phyloP scores from a whole-genome alignment of 1,140 invertebrate species.

The Plodia interpunctella region DNA sequence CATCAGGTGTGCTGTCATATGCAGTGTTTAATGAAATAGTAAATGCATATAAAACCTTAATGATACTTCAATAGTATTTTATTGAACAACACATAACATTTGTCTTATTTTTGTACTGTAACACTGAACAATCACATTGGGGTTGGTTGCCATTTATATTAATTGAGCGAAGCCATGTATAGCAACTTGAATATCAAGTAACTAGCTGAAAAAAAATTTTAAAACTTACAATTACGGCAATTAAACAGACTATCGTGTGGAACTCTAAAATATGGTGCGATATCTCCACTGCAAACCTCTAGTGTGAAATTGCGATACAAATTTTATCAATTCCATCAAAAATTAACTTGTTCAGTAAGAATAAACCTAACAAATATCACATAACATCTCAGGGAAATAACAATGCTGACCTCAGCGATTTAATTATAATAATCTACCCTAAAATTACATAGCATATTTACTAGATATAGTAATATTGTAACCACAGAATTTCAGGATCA shows the following conservation, averaged over 20 bases:
- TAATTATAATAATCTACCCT: neutral
- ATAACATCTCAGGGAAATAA: slow-evolving; percentile 4
- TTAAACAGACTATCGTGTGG: too few relatives aligned
- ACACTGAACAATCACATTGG: neutral
- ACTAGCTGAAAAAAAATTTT: too few relatives aligned
- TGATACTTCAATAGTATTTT: slow-evolving; percentile 10
- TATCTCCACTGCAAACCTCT: too few relatives aligned
- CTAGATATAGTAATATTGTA: neutral
- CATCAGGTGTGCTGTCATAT: slow-evolving; percentile 49
- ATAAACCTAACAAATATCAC: slow-evolving; percentile 10
- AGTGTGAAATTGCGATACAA: neutral
- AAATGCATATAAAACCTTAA: slow-evolving; percentile 43
- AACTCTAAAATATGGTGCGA: too few relatives aligned
- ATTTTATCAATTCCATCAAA: neutral
- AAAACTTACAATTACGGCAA: too few relatives aligned
- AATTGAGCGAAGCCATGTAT: too few relatives aligned
- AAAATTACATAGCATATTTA: neutral
- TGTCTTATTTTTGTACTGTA: slow-evolving; percentile 11
- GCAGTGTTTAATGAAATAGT: slow-evolving; percentile 40
- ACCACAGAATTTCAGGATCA: too few relatives aligned
- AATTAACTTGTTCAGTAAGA: neutral
- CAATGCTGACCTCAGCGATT: neutral
- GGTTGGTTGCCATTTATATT: too few relatives aligned
- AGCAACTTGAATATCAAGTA: too few relatives aligned
- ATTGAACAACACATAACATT: slow-evolving; percentile 19